These are phyloP conservation scores for Phyllostomus discolor DNA, from an alignment of 2,113 vertebrate species.

Conservation along the genomic window DNA sequence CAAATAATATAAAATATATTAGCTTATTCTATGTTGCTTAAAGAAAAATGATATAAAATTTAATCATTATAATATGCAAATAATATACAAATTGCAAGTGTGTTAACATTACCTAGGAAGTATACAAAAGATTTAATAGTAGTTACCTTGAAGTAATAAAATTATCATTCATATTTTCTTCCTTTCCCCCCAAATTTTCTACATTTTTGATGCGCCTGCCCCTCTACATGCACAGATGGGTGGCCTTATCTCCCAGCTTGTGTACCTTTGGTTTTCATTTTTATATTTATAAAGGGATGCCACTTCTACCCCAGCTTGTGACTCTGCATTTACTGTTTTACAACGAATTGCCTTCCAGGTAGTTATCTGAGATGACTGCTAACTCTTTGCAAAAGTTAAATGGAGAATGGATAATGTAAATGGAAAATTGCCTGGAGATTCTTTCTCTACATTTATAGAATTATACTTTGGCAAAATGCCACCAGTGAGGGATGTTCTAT, in stretches of 20 bases:
- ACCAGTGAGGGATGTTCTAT: background rate
- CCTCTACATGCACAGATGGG: background rate
- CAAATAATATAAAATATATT: background rate
- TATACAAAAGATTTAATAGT: background rate
- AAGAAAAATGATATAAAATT: background rate
- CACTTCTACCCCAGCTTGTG: background rate
- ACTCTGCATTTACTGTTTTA: background rate
- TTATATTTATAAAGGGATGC: background rate
- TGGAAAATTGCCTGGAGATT: background rate
- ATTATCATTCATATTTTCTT: background rate
- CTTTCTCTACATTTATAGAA: background rate
- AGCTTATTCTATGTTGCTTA: background rate
- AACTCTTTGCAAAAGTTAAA: background rate
- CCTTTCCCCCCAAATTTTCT: background rate
- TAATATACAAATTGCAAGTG: background rate
- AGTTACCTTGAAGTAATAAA: background rate
- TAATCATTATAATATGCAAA: no score
- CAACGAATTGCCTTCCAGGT: background rate
- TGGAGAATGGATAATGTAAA: background rate
- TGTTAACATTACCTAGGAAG: background rate
- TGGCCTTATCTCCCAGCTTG: background rate
- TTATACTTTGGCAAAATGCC: slow-evolving; percentile 5
- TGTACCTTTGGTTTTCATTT: background rate
- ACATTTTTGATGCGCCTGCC: background rate
- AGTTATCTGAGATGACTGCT: background rate